These are phyloP conservation scores for Poeciliopsis paucimaculata DNA, from an alignment of 2,797 vertebrate genomes.

Conservation along the genomic window DNA sequence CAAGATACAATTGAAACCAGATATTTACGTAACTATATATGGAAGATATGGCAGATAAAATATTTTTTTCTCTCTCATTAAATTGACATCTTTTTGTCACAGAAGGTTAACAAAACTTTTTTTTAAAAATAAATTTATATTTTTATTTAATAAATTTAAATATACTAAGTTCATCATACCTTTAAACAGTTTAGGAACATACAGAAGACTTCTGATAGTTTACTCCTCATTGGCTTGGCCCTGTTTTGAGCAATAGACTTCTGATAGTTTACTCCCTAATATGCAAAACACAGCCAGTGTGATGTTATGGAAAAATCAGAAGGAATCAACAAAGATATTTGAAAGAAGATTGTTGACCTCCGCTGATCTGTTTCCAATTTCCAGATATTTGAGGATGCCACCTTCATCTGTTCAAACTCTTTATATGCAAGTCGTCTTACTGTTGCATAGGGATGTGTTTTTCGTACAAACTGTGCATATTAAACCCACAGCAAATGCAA, in stretches of 20 bases:
- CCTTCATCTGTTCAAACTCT: background rate
- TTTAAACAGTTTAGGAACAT: background rate
- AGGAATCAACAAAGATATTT: background rate
- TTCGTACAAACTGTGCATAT: background rate
- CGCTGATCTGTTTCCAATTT: background rate
- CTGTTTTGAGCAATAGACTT: background rate
- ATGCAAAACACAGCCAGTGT: background rate
- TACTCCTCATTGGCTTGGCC: background rate
- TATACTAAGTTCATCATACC: background rate
- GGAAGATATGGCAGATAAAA: background rate
- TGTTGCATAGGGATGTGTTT: background rate
- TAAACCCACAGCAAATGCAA: background rate
- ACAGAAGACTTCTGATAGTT: background rate
- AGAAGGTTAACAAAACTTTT: background rate
- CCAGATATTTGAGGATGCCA: background rate
- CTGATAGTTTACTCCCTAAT: background rate
- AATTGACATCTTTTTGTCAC: background rate
- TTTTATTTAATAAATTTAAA: background rate
- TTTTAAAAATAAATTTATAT: too few species aligned
- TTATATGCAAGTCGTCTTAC: background rate
- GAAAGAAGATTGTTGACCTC: background rate
- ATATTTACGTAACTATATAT: background rate
- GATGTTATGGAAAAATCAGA: background rate
- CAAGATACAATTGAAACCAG: background rate
- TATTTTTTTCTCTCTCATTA: background rate